phyloP scores from a whole-genome alignment of 2,888 invertebrate species.

The Pheosia tremula region DNA sequence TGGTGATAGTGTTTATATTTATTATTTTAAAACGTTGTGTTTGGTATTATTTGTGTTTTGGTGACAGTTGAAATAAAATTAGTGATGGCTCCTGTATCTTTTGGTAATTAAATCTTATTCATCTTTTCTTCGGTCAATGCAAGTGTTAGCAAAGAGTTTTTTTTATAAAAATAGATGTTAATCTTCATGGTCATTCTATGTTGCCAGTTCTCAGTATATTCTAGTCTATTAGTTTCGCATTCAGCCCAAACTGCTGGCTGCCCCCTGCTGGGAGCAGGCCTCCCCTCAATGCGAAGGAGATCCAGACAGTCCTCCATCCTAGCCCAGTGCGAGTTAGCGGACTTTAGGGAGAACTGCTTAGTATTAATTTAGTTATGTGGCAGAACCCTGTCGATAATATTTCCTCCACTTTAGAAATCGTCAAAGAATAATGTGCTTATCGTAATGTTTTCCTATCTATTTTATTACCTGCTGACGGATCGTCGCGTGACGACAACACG shows the following conservation, averaged over 20 bases:
- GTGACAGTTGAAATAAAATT: slow-evolving; percentile 28
- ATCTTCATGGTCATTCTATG: no score
- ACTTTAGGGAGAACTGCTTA: no score
- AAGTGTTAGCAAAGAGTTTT: no score
- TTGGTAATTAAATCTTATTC: slow-evolving; percentile 24
- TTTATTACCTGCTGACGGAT: slow-evolving; percentile 8
- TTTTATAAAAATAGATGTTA: no score
- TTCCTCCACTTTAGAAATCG: neutral
- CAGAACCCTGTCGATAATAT: neutral
- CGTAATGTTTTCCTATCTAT: neutral
- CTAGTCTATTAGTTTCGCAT: no score
- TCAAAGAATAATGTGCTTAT: neutral
- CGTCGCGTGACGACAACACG: slow-evolving; percentile 20
- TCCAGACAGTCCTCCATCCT: no score
- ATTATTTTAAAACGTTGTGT: slow-evolving; percentile 13
- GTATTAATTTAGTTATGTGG: no score
- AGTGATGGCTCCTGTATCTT: slow-evolving; percentile 35
- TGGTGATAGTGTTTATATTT: slow-evolving; percentile 15
- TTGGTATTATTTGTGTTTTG: slow-evolving; percentile 8
- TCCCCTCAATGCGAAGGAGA: no score
- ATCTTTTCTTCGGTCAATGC: neutral
- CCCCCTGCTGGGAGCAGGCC: no score
- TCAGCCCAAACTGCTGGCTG: no score
- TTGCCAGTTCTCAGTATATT: no score
- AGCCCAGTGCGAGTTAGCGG: no score